Conservation (phyloP, 2,888 invertebrate species). For the Spatulosminthurus flaviceps region DNA sequence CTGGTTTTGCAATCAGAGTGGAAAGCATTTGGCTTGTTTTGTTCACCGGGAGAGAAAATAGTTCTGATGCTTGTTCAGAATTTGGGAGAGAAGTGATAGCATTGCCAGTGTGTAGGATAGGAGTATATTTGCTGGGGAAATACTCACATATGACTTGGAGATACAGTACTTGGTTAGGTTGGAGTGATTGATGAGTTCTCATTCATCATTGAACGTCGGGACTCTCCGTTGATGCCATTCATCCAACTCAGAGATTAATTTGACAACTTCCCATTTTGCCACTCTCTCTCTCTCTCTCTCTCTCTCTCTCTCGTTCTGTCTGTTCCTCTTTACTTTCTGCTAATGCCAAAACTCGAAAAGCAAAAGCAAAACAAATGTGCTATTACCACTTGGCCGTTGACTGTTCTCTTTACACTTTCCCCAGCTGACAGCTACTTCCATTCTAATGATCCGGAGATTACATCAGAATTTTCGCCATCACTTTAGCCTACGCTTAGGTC, state of each 20-base stretch:
- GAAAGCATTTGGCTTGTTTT: too few species aligned
- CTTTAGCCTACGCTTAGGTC: not conserved
- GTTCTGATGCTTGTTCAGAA: too few species aligned
- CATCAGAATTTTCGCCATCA: not conserved
- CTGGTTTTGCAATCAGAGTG: too few species aligned
- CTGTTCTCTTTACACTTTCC: not conserved
- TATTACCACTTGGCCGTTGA: conserved; percentile 20
- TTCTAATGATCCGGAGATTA: conserved; percentile 19
- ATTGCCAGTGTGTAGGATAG: too few species aligned
- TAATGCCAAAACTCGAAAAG: conserved; percentile 27
- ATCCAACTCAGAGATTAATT: conserved; percentile 46
- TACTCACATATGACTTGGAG: too few species aligned
- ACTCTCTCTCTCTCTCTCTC: conserved; percentile 21
- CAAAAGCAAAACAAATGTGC: conserved; percentile 39
- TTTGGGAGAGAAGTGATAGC: too few species aligned
- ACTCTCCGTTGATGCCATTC: conserved; percentile 47
- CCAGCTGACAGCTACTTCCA: conserved; percentile 6
- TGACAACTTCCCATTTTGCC: conserved; percentile 49
- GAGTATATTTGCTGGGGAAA: too few species aligned
- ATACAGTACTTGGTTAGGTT: not conserved
- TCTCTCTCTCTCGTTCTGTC: conserved; percentile 14
- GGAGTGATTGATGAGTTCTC: conserved; percentile 51
- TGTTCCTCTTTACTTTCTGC: conserved; percentile 22
- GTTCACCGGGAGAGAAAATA: too few species aligned
- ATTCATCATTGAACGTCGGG: conserved; percentile 51